phyloP scores from a whole-genome alignment of 1,140 invertebrate species.

The Calycopis cecrops region DNA sequence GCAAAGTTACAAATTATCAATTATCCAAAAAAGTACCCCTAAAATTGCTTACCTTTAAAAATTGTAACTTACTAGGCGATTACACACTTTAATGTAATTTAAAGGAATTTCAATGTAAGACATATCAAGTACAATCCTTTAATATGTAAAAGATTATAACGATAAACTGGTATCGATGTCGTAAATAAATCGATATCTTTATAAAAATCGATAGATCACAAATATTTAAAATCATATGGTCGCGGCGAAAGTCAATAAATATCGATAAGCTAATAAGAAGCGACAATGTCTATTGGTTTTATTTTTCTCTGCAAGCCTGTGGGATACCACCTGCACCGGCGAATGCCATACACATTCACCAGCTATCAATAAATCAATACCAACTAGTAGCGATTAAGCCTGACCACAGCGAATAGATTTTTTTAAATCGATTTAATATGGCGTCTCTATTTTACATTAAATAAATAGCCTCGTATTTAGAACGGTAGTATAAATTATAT shows the following conservation, averaged over 20 bases:
- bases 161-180: neutral
- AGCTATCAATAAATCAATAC: conserved; percentile 1
- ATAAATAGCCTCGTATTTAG: no score
- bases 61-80: no score
- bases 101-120: no score
- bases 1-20: no score
- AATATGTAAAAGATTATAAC: neutral
- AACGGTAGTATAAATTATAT: no score
- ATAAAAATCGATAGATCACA: neutral
- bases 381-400: conserved; percentile 3
- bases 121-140: neutral
- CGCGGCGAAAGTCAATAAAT: neutral
- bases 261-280: conserved; percentile 9
- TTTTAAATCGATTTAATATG: conserved; percentile 19
- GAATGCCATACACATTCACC: conserved; percentile 4
- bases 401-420: neutral
- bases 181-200: neutral
- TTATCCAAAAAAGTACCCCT: no score
- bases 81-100: no score
- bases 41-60: no score
- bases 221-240: neutral
- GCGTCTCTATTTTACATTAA: no score
- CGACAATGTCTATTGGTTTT: conserved; percentile 3
- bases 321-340: neutral
- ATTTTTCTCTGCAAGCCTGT: neutral